Evolutionary conservation across 2,797 vertebrate genomes (phyloP), one percentile per base, ranked within the genome.

Genomic region (Phalanger gymnotis): DNA sequence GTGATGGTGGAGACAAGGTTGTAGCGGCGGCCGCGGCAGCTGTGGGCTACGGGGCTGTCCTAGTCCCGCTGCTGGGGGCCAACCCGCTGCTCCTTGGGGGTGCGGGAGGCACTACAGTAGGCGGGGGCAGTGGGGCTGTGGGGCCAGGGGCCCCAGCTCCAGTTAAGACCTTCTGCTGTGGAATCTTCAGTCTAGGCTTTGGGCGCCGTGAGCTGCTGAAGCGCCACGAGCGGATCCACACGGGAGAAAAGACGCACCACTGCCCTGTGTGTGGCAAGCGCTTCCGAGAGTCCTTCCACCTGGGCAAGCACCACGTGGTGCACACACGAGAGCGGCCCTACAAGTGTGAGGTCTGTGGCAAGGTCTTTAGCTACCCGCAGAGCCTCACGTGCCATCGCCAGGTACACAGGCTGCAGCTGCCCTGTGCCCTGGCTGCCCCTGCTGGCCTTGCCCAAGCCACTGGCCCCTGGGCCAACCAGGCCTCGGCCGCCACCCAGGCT

Each of bases 311-410:
- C 98, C 99, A 99, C 94, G 99, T 99, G 4, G 99, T 99, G 95
- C 99, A 99, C 98, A 99, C 99, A 0, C 99, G 99, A 2, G 99
- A 99, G 96, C 99, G 99, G 95, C 99, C 99, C 98, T 99, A 99
- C 99, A 99, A 99, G 98, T 99, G 99, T 94, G 99, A 99, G 95
- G 99, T 99, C 10, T 99, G 99, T 47, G 99, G 99, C 16, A 99
- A 99, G 96, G 99, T 99, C 93, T 99, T 99, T 96, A 99, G 99
- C 52, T 99, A 99, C 98, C 99, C 99, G 0, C 99, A 99, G 98
- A 99, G 99, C 98, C 99, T 99, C 90, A 99, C 99, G 2, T 99
- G 99, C 53, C 99, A 99, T 98, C 99, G 99, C 90, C 99, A 99
- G 96, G 99, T 99, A 96, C 99, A 99, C 94, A 99, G 99, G 96